Conservation (phyloP, 2,113 vertebrate species). For the Megalops atlanticus region DNA sequence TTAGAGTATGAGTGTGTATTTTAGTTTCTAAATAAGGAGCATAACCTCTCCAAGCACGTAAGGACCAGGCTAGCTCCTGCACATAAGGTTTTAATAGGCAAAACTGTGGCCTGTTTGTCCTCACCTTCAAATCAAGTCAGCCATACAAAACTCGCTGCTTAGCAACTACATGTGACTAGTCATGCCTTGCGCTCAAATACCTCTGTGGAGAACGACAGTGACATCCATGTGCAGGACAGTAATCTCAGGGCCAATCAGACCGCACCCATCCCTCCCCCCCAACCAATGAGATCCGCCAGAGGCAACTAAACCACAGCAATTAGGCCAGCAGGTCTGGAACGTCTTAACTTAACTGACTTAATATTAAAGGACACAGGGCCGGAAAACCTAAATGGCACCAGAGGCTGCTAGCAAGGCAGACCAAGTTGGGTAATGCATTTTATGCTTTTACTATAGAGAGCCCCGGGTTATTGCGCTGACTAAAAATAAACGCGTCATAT, state of each 20-base stretch:
- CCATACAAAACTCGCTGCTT: constrained; percentile 50
- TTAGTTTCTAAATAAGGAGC: not conserved
- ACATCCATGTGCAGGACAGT: not conserved
- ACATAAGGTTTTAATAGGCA: not conserved
- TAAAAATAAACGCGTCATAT: constrained; percentile 2
- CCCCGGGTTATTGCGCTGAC: not conserved
- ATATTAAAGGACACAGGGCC: constrained; percentile 7
- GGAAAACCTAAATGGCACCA: not conserved
- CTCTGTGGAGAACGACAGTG: constrained; percentile 35
- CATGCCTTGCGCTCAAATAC: constrained; percentile 61
- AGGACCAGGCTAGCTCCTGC: not conserved
- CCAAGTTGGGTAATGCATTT: not conserved
- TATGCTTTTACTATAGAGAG: not conserved
- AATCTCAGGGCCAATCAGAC: constrained; percentile 31
- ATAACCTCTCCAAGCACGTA: not conserved
- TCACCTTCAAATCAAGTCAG: constrained; percentile 26
- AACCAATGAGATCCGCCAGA: not conserved
- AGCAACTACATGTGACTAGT: constrained; percentile 64
- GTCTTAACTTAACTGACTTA: constrained; percentile 4
- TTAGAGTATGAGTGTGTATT: not conserved
- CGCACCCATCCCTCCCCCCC: not conserved
- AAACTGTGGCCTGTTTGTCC: constrained; percentile 1
- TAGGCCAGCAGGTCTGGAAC: not conserved
- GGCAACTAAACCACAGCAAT: not conserved
- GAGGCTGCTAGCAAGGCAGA: not conserved